Percentiles rank a stretch among this genome's conserved stretches.
Conservation (phyloP, 2,797 vertebrate species). For the Scomberomorus guttatus region DNA sequence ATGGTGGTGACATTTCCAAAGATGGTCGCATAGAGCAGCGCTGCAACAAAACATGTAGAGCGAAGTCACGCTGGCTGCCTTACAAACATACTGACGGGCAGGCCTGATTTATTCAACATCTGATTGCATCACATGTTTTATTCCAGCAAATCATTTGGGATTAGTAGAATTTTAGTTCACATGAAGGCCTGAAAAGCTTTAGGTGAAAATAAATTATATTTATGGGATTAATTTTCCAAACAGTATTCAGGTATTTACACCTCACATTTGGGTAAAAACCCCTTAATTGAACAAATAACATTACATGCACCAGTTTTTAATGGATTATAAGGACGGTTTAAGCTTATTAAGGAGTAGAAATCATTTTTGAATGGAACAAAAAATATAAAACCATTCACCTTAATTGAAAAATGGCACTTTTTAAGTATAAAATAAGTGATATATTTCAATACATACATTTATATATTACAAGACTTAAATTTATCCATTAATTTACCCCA, state of each 20-base stretch:
- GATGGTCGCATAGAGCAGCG: constrained; percentile 95
- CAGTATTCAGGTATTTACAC: neutral
- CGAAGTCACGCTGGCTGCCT: neutral
- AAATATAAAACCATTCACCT: no score
- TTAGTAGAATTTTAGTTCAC: neutral
- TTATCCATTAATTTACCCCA: no score
- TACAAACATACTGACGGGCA: neutral
- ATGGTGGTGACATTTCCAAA: constrained; percentile 99
- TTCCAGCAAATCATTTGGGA: neutral
- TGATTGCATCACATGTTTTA: neutral
- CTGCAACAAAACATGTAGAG: constrained; percentile 45
- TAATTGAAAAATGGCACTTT: neutral
- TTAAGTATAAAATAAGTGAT: no score
- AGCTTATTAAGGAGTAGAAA: neutral
- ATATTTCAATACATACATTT: no score
- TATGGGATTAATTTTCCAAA: neutral
- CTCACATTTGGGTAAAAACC: neutral
- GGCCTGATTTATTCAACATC: neutral
- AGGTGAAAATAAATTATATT: neutral
- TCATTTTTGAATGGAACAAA: neutral
- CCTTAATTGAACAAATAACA: no score
- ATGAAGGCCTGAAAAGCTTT: neutral
- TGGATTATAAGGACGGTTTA: neutral
- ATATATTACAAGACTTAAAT: no score
- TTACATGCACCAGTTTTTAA: neutral